Evolutionary conservation across 1,140 invertebrate species (phyloP), one percentile per base, ranked within the genome.

Genomic region (Aphaenogaster rudis): DNA sequence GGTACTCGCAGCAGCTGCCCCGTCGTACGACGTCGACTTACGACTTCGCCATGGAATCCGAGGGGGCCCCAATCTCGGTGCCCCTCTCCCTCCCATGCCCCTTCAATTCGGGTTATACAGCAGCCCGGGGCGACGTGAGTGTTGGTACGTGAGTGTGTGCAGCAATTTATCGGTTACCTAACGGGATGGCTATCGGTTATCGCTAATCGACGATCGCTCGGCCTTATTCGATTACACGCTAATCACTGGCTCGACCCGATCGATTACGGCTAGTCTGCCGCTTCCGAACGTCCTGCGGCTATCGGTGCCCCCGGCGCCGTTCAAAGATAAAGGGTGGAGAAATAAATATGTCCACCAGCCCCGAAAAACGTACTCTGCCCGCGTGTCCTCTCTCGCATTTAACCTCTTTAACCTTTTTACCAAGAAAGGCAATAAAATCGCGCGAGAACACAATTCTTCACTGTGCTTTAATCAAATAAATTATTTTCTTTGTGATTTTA

Each of bases 171-270:
- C 92, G 90, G 89, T 89, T 92, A 93, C 86, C 90, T 86, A 91
- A 87, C 90, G 86, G 90, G 86, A 92, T 91, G 91, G 90, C 91
- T 93, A 92, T 94, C 92, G 91, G 89, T 94, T 93, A 94, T 94
- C 91, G 90, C 87, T 94, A 94, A 94, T 94, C 92, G 92, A 91
- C 91, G 92, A 93, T 92, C 92, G 92, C 91, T 93, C 92, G 90
- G 85, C 92, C 86, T 93, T 93, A 94, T 93, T 93, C 92, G 92
- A 94, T 94, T 93, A 94, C 90, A 91, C 91, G 89, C 93, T 94
- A 94, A 94, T 94, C 93, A 93, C 90, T 93, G 81, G 86, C 71
- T 90, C 88, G 87, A 88, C 86, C 81, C 90, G 90, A 93, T 93
- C 92, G 93, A 93, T 93, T 93, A 91, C 89, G 88, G 93, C 92